phyloP scores from a whole-genome alignment of 2,888 invertebrate species.

The Lasioglossum figueresi region DNA sequence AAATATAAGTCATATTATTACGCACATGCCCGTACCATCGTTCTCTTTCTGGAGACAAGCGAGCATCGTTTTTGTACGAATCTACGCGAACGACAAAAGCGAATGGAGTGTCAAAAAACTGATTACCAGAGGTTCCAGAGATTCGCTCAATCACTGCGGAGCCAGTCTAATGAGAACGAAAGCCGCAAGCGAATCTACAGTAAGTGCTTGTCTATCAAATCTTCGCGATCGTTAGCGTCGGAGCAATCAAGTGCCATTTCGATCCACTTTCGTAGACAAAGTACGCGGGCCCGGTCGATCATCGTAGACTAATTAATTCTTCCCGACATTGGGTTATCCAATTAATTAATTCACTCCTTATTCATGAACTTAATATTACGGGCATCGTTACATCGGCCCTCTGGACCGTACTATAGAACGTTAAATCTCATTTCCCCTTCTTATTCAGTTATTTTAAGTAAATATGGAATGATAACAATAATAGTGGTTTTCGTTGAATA shows the following conservation, averaged over 20 bases:
- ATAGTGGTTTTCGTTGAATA: background rate
- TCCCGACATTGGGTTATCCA: slow-evolving; percentile 27
- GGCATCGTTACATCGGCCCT: background rate
- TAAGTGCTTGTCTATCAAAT: slow-evolving; percentile 34
- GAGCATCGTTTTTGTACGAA: background rate
- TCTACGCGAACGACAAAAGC: background rate
- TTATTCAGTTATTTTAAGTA: background rate
- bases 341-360: slow-evolving; percentile 34
- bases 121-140: background rate
- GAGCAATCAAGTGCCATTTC: slow-evolving; percentile 13
- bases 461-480: background rate
- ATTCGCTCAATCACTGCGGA: background rate
- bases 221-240: slow-evolving; percentile 37
- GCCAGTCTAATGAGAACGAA: slow-evolving; percentile 74
- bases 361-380: slow-evolving; percentile 22
- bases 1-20: too few relatives aligned
- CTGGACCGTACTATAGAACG: background rate
- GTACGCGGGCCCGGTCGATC: slow-evolving; percentile 12
- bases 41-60: background rate
- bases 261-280: slow-evolving; percentile 25
- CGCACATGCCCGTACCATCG: background rate
- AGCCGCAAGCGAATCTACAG: background rate
- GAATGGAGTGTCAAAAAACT: background rate
- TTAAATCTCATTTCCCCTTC: background rate
- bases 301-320: slow-evolving; percentile 38